These are phyloP conservation scores for Channa striata DNA, from an alignment of 2,797 vertebrate genomes.

Conservation along the genomic window DNA sequence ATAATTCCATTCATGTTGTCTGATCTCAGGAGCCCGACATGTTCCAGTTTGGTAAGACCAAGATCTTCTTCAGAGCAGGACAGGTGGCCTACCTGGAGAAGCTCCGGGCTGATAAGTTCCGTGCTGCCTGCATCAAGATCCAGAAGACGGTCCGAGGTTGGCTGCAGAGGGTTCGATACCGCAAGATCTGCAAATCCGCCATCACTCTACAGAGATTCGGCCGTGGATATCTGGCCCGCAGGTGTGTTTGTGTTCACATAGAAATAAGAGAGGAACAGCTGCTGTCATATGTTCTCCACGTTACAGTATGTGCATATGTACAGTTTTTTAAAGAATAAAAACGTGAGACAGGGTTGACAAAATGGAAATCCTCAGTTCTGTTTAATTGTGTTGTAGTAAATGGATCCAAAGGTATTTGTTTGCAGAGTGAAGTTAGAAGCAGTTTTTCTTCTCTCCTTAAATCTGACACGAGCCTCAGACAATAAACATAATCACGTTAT, in stretches of 20 bases:
- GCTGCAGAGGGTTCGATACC: constrained; percentile 89
- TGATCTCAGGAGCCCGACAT: constrained; percentile 92
- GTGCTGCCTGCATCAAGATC: constrained; percentile 93
- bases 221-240: constrained; percentile 90
- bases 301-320: background rate
- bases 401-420: no score
- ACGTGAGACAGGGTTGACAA: no score
- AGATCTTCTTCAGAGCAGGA: constrained; percentile 98
- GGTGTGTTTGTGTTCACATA: constrained; percentile 59
- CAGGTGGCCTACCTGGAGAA: constrained; percentile 98
- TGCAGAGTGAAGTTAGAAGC: no score
- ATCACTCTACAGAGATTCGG: constrained; percentile 87
- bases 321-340: no score
- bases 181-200: constrained; percentile 80
- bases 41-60: constrained; percentile 95
- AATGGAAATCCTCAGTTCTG: no score
- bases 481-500: no score
- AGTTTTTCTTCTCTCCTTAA: no score
- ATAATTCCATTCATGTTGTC: background rate
- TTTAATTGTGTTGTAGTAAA: no score
- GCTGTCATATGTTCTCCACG: no score
- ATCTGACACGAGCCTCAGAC: no score
- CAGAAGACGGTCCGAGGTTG: constrained; percentile 95
- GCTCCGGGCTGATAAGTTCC: constrained; percentile 92
- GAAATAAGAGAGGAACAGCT: no score